Evolutionary conservation across 2,888 invertebrate species (phyloP).

Genomic region (Ametastegia equiseti): DNA sequence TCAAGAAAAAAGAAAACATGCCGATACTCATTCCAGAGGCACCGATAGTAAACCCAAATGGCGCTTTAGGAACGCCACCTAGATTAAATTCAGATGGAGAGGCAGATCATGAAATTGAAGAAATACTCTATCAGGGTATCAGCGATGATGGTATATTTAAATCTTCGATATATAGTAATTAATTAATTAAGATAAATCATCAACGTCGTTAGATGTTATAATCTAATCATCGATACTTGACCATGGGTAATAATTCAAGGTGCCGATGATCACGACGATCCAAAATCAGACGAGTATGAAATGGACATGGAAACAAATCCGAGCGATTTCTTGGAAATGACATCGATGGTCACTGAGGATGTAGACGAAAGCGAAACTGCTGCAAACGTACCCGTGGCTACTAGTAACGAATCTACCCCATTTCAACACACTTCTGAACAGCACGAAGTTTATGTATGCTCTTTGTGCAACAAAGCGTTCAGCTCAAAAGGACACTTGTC

Average conservation of each 20-base stretch:
- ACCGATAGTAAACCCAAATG: conserved; percentile 74
- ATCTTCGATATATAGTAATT: background rate
- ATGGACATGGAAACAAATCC: conserved; percentile 75
- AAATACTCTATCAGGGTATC: conserved; percentile 67
- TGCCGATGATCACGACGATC: conserved; percentile 67
- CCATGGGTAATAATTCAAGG: too few relatives aligned
- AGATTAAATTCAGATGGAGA: conserved; percentile 73
- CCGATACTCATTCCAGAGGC: conserved; percentile 73
- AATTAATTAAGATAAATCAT: background rate
- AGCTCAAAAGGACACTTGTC: conserved; percentile 76
- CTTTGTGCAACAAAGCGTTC: conserved; percentile 74
- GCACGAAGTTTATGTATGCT: conserved; percentile 74
- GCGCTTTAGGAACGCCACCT: conserved; percentile 73
- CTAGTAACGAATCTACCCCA: conserved; percentile 49
- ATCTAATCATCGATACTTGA: too few relatives aligned
- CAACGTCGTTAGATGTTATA: too few relatives aligned
- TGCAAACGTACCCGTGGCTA: conserved; percentile 36
- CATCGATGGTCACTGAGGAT: conserved; percentile 69
- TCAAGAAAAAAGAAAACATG: conserved; percentile 70
- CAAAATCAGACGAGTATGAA: conserved; percentile 72
- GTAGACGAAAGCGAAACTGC: conserved; percentile 53
- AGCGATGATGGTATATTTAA: conserved; percentile 67
- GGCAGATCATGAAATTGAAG: conserved; percentile 70
- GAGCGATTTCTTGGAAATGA: conserved; percentile 72
- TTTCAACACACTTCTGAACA: conserved; percentile 69